Percentiles rank a stretch among this genome's conserved stretches.
phyloP scores from a whole-genome alignment of 2,888 invertebrate species.

The Drosophila algonquin region DNA sequence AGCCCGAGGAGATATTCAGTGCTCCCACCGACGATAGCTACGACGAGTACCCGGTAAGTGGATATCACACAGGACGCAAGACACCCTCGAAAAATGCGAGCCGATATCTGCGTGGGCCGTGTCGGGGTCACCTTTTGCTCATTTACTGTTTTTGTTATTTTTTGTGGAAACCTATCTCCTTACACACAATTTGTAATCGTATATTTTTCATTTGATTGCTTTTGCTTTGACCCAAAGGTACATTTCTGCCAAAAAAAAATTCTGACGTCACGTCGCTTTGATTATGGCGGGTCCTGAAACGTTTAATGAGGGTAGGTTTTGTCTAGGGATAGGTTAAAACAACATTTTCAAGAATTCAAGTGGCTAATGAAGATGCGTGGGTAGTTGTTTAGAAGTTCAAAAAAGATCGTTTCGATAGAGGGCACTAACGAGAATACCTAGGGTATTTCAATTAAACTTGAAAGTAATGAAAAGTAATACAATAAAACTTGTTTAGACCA shows the following conservation, averaged over 20 bases:
- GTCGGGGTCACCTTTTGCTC: slow-evolving; percentile 33
- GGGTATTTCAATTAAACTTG: too few species aligned
- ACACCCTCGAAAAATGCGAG: neutral
- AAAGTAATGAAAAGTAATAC: too few species aligned
- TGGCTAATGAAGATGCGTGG: slow-evolving; percentile 11
- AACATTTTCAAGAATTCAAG: neutral
- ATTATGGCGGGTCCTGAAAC: slow-evolving; percentile 12
- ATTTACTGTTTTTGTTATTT: neutral
- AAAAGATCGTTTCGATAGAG: neutral
- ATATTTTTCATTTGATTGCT: slow-evolving; percentile 75
- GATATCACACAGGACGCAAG: neutral
- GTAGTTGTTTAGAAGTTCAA: neutral
- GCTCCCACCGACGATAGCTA: slow-evolving; percentile 73
- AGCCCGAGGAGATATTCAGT: slow-evolving; percentile 80
- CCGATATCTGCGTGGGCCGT: slow-evolving; percentile 27
- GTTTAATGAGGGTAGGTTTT: slow-evolving; percentile 9
- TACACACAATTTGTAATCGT: slow-evolving; percentile 67
- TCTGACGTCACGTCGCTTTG: slow-evolving; percentile 54
- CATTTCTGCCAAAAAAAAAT: slow-evolving; percentile 8
- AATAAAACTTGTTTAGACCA: too few species aligned
- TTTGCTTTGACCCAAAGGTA: slow-evolving; percentile 41
- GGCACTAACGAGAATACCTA: neutral
- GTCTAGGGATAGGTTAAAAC: neutral
- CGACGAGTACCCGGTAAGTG: slow-evolving; percentile 83
- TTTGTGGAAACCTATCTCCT: slow-evolving; percentile 54